A percentile compares a stretch with the other conserved stretches of the same genome.
phyloP scores from a whole-genome alignment of 2,113 vertebrate genomes.

The Leucoraja erinaceus region DNA sequence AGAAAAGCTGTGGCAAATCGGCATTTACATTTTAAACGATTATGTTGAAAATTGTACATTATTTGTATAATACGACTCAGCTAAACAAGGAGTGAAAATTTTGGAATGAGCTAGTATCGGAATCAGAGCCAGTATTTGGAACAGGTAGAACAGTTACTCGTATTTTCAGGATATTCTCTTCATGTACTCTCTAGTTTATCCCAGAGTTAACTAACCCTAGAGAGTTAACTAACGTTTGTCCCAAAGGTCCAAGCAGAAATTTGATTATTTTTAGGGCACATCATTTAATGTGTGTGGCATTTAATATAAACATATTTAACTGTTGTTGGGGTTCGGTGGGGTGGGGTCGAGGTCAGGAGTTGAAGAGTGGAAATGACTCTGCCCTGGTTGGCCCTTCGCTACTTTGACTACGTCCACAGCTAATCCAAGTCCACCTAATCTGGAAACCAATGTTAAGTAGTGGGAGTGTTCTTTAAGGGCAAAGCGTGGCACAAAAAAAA shows the following conservation, averaged over 20 bases:
- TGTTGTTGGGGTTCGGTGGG: no score
- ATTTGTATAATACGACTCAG: neutral
- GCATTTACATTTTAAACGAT: neutral
- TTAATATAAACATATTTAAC: no score
- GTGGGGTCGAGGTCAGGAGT: no score
- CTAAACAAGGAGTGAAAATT: neutral
- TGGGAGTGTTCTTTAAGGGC: neutral
- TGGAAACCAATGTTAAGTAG: neutral
- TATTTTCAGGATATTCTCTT: no score
- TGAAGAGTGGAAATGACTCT: no score
- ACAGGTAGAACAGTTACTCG: neutral
- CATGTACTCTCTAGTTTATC: neutral
- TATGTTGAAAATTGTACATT: neutral
- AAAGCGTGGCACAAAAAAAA: neutral
- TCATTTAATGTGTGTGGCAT: no score
- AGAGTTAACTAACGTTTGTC: neutral
- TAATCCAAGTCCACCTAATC: neutral
- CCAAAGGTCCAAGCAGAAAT: no score
- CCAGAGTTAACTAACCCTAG: neutral
- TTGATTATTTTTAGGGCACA: no score
- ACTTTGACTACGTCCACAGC: no score
- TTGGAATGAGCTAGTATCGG: neutral
- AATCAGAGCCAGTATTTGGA: neutral
- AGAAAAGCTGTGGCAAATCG: neutral
- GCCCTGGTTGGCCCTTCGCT: no score